phyloP scores from a whole-genome alignment of 64 coral and sea anemone genomes.

The Pachyseris speciosa region DNA sequence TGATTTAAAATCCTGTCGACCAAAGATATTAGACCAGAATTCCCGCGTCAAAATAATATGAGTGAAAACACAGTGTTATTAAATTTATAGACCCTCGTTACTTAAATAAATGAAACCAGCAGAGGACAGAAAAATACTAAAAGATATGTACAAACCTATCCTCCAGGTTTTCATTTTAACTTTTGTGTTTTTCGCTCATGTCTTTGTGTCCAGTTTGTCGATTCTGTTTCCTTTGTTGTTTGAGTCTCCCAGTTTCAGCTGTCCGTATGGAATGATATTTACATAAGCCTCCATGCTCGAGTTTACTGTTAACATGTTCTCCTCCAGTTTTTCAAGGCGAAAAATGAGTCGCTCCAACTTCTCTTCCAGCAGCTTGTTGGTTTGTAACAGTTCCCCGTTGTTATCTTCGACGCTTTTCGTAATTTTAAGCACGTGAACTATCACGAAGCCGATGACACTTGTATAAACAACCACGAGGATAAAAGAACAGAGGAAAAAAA shows the following conservation, averaged over 20 bases:
- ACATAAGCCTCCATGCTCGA: neutral
- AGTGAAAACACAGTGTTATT: neutral
- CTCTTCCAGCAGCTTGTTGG: slow-evolving; percentile 24
- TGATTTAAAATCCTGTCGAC: neutral
- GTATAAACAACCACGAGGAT: slow-evolving; percentile 50
- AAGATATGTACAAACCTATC: neutral
- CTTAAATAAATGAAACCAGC: neutral
- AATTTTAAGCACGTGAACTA: slow-evolving; percentile 36
- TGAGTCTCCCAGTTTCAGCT: slow-evolving; percentile 2
- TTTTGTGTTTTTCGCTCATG: neutral
- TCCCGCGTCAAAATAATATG: neutral
- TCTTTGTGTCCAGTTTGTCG: neutral
- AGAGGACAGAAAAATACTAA: neutral
- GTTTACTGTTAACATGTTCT: neutral
- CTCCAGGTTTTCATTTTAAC: neutral
- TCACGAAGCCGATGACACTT: slow-evolving; percentile 27
- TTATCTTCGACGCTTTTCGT: slow-evolving; percentile 32
- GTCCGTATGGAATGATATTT: neutral
- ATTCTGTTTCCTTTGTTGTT: neutral
- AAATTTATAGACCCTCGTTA: neutral
- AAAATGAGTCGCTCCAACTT: slow-evolving; percentile 5
- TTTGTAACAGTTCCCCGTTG: slow-evolving; percentile 9
- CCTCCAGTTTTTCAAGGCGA: neutral
- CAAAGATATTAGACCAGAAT: neutral
- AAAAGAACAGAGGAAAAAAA: slow-evolving; percentile 40